Base-by-base conservation (phyloP, 2,797 vertebrate species). In the Cuniculus paca region DNA sequence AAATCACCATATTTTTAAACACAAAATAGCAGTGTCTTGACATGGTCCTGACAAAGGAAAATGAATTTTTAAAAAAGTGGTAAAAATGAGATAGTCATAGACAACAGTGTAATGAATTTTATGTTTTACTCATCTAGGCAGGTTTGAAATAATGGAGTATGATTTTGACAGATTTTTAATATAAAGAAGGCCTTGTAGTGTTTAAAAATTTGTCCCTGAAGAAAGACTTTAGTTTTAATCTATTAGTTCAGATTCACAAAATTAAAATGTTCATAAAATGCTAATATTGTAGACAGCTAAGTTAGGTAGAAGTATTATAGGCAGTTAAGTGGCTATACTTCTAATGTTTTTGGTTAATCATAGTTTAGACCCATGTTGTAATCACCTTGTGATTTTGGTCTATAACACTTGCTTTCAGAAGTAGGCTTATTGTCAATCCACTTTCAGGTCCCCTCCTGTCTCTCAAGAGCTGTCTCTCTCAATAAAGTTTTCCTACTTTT, bases 101-200 rank as follows among this genome's bases (percentile, higher is more conserved):
- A 11, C 20, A 81, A 5, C 24, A 61, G 42, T 72, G 4, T 52
- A 60, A 78, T 72, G 7, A 79, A 24, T 36, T 42, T 91, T 81
- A 48, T 56, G 36, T 19, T 75, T 42, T 54, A 61, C 14, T 90
- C 14, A 61, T 22, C 20, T 26, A 75, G 39, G 7, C 17, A 77
- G 16, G 36, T 83, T 89, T 83, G 31, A 45, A 79, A 79, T 72
- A 80, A 45, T 63, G 22, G 54, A 48, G n/a, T 74, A 16, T 94
- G 61, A 61, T 94, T 88, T 85, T 91, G 54, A 22, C 31, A 77
- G n/a, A 94, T 39, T 8, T 92, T 68, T 68, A 77, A 83, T 68
- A 68, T 88, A 36, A 42, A 39, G 84, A 78, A 52, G 28, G 7
- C 56, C 70, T 70, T 84, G 20, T 88, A 45, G 78, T 65, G 68